A percentile compares a stretch with the other conserved stretches of the same genome.
Evolutionary conservation across 2,888 invertebrate species (phyloP).

Genomic region (Cylindroiulus punctatus): DNA sequence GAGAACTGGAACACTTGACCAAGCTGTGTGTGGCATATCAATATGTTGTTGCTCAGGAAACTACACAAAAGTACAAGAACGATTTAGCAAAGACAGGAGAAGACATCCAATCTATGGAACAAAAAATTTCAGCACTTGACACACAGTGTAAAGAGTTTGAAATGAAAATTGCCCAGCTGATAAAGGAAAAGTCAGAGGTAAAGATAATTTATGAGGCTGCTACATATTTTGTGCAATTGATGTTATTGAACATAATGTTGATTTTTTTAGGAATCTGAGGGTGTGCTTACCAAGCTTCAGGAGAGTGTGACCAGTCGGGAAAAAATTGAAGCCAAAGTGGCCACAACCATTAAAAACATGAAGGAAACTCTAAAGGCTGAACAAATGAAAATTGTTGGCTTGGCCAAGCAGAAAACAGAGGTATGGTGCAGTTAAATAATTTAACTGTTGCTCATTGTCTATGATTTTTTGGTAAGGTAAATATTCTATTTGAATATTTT

Average conservation of each 20-base stretch:
- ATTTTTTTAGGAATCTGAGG: slow-evolving; percentile 74
- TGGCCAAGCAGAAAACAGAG: slow-evolving; percentile 75
- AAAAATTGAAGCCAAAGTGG: slow-evolving; percentile 74
- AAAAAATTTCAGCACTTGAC: slow-evolving; percentile 67
- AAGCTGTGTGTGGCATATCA: slow-evolving; percentile 79
- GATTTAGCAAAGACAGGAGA: slow-evolving; percentile 60
- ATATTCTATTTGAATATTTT: no score
- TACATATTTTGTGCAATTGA: background rate
- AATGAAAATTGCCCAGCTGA: slow-evolving; percentile 69
- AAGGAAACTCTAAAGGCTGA: slow-evolving; percentile 76
- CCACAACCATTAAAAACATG: slow-evolving; percentile 73
- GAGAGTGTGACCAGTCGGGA: slow-evolving; percentile 73
- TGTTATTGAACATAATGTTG: background rate
- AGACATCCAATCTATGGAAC: slow-evolving; percentile 73
- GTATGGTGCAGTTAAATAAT: slow-evolving; percentile 64
- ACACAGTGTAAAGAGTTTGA: slow-evolving; percentile 5
- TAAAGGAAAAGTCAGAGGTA: slow-evolving; percentile 74
- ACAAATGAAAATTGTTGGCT: slow-evolving; percentile 74
- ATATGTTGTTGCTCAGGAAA: slow-evolving; percentile 69
- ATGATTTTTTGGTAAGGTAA: no score
- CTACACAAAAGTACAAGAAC: slow-evolving; percentile 68
- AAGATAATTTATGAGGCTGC: background rate
- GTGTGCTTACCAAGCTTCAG: slow-evolving; percentile 74
- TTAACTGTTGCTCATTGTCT: background rate
- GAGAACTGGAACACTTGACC: slow-evolving; percentile 84